These are phyloP conservation scores for Ephydatia muelleri DNA, from an alignment of 37 sponge, comb jelly and placozoan genomes.

Conservation along the genomic window DNA sequence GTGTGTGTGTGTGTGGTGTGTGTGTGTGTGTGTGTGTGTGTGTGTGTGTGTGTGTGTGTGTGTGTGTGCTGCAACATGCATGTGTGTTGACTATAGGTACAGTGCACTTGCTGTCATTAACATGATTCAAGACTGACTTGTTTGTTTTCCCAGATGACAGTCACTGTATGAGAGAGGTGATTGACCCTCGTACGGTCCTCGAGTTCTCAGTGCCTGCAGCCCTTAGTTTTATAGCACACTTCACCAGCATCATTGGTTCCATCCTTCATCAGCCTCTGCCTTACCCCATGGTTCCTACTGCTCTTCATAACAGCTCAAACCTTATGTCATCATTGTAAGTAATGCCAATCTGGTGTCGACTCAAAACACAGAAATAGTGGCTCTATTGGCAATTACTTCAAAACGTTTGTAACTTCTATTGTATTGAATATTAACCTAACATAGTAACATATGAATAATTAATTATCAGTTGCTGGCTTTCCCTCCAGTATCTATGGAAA, in stretches of 20 bases:
- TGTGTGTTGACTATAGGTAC: too few relatives aligned
- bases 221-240: conserved; percentile 48
- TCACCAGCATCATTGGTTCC: conserved; percentile 15
- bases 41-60: conserved; percentile 12
- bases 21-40: not conserved
- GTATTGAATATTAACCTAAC: not conserved
- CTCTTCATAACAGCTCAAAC: not conserved
- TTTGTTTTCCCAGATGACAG: not conserved
- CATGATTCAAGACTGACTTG: too few relatives aligned
- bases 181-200: conserved; percentile 6
- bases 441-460: not conserved
- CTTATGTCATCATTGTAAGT: not conserved
- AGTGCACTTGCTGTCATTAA: too few relatives aligned
- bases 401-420: too few relatives aligned
- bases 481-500: conserved; percentile 60
- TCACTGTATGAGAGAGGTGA: not conserved
- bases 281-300: conserved; percentile 36
- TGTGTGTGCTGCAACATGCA: too few relatives aligned
- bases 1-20: not conserved
- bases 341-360: too few relatives aligned
- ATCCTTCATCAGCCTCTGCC: conserved; percentile 60
- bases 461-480: not conserved
- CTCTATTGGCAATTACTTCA: too few relatives aligned
- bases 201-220: conserved; percentile 53
- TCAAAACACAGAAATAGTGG: too few relatives aligned